Conservation (phyloP, 2,888 invertebrate genomes). For the Pyrrhia umbra region DNA sequence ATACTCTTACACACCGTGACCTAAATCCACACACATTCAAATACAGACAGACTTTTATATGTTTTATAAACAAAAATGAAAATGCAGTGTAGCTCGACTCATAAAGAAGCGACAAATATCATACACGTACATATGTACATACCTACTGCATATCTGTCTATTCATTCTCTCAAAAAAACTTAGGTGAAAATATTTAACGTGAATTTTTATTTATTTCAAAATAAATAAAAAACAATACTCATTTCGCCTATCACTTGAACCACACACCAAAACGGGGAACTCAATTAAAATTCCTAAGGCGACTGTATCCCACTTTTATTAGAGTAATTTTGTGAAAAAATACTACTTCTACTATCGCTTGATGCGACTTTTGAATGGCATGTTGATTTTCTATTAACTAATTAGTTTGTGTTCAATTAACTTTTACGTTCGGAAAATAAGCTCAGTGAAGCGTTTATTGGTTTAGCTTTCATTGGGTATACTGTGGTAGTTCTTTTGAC, state of each 20-base stretch:
- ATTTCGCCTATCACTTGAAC: conserved; percentile 49
- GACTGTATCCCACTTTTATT: conserved; percentile 76
- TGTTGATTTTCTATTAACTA: conserved; percentile 65
- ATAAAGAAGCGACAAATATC: neutral
- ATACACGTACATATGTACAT: neutral
- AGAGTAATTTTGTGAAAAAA: conserved; percentile 77
- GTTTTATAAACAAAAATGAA: neutral
- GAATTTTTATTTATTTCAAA: conserved; percentile 30
- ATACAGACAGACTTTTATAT: neutral
- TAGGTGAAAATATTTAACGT: neutral
- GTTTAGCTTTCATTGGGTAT: neutral
- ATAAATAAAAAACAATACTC: conserved; percentile 14
- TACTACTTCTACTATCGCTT: conserved; percentile 63
- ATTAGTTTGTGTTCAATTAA: conserved; percentile 52
- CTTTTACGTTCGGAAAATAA: conserved; percentile 26
- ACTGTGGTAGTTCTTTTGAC: neutral
- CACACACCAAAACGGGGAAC: conserved; percentile 68
- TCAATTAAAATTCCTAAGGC: conserved; percentile 85
- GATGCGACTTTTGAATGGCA: conserved; percentile 52
- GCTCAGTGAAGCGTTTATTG: conserved; percentile 14
- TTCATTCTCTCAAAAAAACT: too few relatives aligned
- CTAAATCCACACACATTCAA: neutral
- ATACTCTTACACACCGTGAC: neutral
- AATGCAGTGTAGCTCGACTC: neutral
- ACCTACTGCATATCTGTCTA: neutral